Percentiles rank a stretch among this genome's conserved stretches.
Evolutionary conservation across 2,888 invertebrate genomes (phyloP).

Genomic region (Trichopoda pennipes): DNA sequence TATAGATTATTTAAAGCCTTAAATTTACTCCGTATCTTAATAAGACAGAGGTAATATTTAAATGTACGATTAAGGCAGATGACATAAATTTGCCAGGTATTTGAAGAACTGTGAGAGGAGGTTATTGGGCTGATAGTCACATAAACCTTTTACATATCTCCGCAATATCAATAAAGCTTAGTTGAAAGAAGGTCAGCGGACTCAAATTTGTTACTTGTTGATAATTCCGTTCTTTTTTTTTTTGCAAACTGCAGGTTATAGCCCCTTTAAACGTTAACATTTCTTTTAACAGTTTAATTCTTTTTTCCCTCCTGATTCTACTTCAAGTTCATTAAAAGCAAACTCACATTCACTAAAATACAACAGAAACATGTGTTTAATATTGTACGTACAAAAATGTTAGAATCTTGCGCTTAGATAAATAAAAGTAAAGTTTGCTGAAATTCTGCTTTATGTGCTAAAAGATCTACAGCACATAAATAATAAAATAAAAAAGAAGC

Average conservation of each 20-base stretch:
- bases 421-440: conserved; percentile 36
- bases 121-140: no score
- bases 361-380: conserved; percentile 44
- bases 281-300: background rate
- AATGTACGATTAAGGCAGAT: no score
- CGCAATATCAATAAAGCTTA: no score
- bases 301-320: background rate
- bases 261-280: background rate
- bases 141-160: no score
- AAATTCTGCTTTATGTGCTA: conserved; percentile 18
- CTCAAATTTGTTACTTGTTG: no score
- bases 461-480: conserved; percentile 48
- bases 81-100: no score
- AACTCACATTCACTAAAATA: conserved; percentile 28
- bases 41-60: no score
- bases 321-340: conserved; percentile 56
- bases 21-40: no score
- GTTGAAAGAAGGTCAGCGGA: no score
- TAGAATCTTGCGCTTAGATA: conserved; percentile 70
- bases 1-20: no score
- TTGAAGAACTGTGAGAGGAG: no score
- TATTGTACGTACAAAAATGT: conserved; percentile 67
- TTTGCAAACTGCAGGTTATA: background rate
- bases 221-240: no score
- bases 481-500: conserved; percentile 22